Conservation (phyloP, 1,140 invertebrate species). For the Delia radicum region DNA sequence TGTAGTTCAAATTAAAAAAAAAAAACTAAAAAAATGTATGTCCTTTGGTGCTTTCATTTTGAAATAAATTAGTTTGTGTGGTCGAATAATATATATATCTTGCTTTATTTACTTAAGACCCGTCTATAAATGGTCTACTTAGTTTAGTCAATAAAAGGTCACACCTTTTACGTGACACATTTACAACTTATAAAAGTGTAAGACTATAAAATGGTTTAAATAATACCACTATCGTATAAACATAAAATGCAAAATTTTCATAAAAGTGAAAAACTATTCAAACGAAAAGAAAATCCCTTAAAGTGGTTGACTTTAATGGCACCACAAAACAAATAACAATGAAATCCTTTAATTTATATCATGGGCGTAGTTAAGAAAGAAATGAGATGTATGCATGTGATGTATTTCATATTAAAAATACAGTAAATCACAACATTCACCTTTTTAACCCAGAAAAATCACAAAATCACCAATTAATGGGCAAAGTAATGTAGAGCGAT, state of each 20-base stretch:
- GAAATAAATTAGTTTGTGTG: too few relatives aligned
- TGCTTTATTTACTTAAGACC: background rate
- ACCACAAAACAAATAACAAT: background rate
- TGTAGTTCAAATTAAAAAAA: too few relatives aligned
- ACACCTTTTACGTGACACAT: constrained; percentile 34
- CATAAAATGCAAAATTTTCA: background rate
- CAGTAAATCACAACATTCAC: too few relatives aligned
- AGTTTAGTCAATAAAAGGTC: constrained; percentile 41
- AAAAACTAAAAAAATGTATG: too few relatives aligned
- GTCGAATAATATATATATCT: too few relatives aligned
- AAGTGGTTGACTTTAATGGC: background rate
- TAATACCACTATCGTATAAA: background rate
- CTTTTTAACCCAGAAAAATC: too few relatives aligned
- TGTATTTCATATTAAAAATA: too few relatives aligned
- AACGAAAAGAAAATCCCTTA: background rate
- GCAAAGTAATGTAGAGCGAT: too few relatives aligned
- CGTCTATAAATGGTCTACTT: background rate
- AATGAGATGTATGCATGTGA: too few relatives aligned
- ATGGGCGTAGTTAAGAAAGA: background rate
- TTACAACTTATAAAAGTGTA: background rate
- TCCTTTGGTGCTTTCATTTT: too few relatives aligned
- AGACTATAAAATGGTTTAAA: background rate
- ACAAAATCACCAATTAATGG: too few relatives aligned
- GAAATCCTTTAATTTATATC: background rate
- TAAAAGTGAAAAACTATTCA: background rate